These are phyloP conservation scores for Zaprionus kolodkinae DNA, from an alignment of 1,140 invertebrate species.

Conservation along the genomic window DNA sequence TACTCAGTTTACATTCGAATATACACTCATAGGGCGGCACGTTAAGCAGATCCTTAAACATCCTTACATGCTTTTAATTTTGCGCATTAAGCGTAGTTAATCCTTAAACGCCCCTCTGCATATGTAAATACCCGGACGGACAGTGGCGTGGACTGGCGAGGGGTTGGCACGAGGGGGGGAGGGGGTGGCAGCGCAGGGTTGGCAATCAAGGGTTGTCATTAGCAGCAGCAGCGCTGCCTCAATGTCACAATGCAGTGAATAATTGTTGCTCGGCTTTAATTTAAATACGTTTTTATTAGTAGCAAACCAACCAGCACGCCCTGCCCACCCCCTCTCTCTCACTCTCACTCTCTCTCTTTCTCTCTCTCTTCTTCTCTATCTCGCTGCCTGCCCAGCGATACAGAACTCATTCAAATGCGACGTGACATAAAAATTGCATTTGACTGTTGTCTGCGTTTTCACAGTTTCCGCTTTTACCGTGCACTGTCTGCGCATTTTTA, in stretches of 20 bases:
- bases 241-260: constrained; percentile 78
- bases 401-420: constrained; percentile 60
- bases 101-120: constrained; percentile 57
- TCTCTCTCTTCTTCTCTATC: neutral
- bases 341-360: neutral
- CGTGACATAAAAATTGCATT: constrained; percentile 83
- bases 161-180: neutral
- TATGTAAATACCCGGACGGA: constrained; percentile 39
- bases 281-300: constrained; percentile 75
- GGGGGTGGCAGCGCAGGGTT: neutral
- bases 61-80: constrained; percentile 74
- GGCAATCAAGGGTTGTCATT: constrained; percentile 62
- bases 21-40: neutral
- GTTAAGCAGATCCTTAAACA: constrained; percentile 38
- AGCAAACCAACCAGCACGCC: constrained; percentile 9
- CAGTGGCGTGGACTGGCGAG: neutral
- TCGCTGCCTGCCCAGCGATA: neutral
- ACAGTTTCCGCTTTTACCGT: neutral
- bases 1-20: constrained; percentile 20
- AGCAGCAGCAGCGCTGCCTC: constrained; percentile 50
- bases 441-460: constrained; percentile 59
- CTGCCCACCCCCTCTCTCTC: neutral
- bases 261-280: constrained; percentile 68
- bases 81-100: constrained; percentile 81
- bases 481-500: constrained; percentile 35